A percentile compares a stretch with the other conserved stretches of the same genome.
phyloP scores from a whole-genome alignment of 2,797 vertebrate genomes.

The Halcyon chelicuti region DNA sequence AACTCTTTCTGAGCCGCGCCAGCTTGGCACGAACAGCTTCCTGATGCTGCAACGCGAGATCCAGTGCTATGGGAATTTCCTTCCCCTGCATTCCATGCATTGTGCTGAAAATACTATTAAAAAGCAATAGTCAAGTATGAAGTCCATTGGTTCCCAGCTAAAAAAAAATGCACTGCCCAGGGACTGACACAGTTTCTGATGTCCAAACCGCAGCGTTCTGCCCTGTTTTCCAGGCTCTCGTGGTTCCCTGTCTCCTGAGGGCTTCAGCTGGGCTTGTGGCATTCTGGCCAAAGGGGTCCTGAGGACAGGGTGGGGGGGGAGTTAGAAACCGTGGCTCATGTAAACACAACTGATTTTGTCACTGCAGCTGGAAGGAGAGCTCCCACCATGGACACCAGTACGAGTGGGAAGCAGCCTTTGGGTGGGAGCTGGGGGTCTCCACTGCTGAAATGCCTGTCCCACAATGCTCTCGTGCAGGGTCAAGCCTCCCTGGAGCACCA shows the following conservation, averaged over 20 bases:
- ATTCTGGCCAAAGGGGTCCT: neutral
- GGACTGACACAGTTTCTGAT: fast-evolving
- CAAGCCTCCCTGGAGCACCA: neutral
- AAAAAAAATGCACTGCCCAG: neutral
- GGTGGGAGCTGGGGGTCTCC: neutral
- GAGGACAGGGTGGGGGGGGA: neutral
- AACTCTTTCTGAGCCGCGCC: neutral
- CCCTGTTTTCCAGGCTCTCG: neutral
- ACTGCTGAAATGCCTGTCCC: fast-evolving
- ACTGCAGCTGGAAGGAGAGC: neutral
- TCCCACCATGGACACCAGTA: fast-evolving
- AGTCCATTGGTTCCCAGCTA: neutral
- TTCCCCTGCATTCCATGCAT: neutral
- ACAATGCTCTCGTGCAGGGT: fast-evolving
- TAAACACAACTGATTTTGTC: neutral
- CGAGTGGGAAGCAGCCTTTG: neutral
- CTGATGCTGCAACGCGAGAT: neutral
- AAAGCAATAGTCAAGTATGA: conserved; percentile 27
- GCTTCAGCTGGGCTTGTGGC: neutral
- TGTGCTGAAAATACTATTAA: conserved; percentile 14
- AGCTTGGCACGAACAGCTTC: neutral
- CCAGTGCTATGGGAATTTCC: neutral
- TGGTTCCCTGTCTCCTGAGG: neutral
- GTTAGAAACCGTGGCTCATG: neutral
- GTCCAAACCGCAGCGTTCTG: fast-evolving